Conservation (phyloP, 2,888 invertebrate genomes). For the Chloroclysta siterata region DNA sequence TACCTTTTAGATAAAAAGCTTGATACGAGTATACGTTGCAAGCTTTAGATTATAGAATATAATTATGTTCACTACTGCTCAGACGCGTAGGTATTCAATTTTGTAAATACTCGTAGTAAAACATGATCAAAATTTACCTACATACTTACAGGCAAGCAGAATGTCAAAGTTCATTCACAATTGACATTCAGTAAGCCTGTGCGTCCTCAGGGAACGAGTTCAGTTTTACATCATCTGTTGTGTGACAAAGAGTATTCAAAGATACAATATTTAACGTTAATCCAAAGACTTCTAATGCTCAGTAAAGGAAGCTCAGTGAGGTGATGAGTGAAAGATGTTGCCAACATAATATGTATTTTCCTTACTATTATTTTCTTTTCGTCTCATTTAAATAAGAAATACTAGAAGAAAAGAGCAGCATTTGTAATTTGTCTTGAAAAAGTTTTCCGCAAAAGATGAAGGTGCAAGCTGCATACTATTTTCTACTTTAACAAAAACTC, state of each 20-base stretch:
- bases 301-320: not conserved
- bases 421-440: not conserved
- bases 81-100: no score
- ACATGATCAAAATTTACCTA: constrained; percentile 37
- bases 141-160: constrained; percentile 38
- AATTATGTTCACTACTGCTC: no score
- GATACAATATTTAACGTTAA: constrained; percentile 22
- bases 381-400: not conserved
- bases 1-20: no score
- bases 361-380: not conserved
- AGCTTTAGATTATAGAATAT: no score
- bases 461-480: constrained; percentile 21
- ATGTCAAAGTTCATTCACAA: constrained; percentile 50
- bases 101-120: not conserved
- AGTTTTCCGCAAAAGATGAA: constrained; percentile 9
- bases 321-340: not conserved
- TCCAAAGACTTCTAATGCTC: not conserved
- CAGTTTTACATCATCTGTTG: constrained; percentile 9
- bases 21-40: no score
- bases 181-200: constrained; percentile 37
- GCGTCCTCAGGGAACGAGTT: constrained; percentile 30
- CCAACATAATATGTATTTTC: no score
- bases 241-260: constrained; percentile 23
- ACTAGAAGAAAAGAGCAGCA: not conserved
- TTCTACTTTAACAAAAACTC: constrained; percentile 35